These are phyloP conservation scores for Papilio polytes DNA, from an alignment of 1,140 invertebrate species.

Conservation along the genomic window DNA sequence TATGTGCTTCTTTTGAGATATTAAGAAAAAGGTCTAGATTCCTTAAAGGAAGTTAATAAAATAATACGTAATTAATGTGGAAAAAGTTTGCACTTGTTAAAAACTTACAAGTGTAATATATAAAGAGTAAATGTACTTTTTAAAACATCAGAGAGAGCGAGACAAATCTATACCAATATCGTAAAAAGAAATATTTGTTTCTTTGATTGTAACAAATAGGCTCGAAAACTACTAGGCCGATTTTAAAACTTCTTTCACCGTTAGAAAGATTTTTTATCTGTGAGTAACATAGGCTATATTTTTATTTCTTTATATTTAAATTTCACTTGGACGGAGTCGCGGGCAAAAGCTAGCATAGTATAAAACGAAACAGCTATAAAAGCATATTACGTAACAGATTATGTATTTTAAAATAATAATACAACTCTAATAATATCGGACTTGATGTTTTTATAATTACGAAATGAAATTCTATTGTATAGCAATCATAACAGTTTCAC, in stretches of 20 bases:
- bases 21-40: not conserved
- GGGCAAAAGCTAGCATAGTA: not conserved
- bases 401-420: slow-evolving; percentile 5
- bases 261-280: too few relatives aligned
- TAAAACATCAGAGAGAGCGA: not conserved
- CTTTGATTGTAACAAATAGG: too few relatives aligned
- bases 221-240: too few relatives aligned
- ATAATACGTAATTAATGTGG: not conserved
- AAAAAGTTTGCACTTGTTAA: too few relatives aligned
- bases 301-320: too few relatives aligned
- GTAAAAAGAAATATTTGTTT: too few relatives aligned
- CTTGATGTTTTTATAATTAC: slow-evolving; percentile 37
- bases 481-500: not conserved
- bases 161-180: not conserved
- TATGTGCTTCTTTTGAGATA: not conserved
- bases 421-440: slow-evolving; percentile 10
- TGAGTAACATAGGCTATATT: too few relatives aligned
- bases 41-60: not conserved
- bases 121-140: too few relatives aligned
- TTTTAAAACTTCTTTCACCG: too few relatives aligned
- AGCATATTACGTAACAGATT: not conserved
- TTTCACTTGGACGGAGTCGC: too few relatives aligned
- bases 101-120: too few relatives aligned
- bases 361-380: not conserved
- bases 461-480: slow-evolving; percentile 33